Evolutionary conservation across 2,888 invertebrate genomes (phyloP), one percentile per base, ranked within the genome.

Genomic region (Pseudolycoriella hygida): DNA sequence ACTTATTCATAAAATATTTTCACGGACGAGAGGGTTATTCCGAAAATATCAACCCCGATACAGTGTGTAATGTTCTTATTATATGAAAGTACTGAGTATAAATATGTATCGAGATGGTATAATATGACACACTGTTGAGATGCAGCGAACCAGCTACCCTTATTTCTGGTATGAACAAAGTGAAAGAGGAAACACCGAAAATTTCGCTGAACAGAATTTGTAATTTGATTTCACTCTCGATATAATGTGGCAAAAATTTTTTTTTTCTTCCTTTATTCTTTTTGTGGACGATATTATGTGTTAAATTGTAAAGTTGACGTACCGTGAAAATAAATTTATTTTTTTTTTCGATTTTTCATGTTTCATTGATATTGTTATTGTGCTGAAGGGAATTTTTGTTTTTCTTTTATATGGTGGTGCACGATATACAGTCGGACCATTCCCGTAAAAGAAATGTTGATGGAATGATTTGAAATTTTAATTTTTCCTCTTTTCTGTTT

Each of bases 201-300:
- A 19, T 19, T 39, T 39, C 10, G 14, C 19, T 40, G 40, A n/a
- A 40, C 19, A 40, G 40, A 40, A 40, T 40, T 40, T 25, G 18
- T 40, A 40, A 40, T 40, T 40, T 40, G 40, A 40, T 40, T 40
- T 40, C 40, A 40, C 40, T 40, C 40, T 40, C 40, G 19, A 40
- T 40, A 40, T 40, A 40, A 40, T 40, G 40, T 40, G 40, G 40
- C 40, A n/a, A 17, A 40, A 8, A 8, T 17, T 40, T 19, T 19
- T 39, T 39, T 39, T 17, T 10, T 17, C 17, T 39, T 39, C 17
- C 4, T 37, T 37, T 15, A 14, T 37, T 15, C n/a, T 37, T 37
- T 39, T 39, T 17, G n/a, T 14, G 15, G 11, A 10, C 17, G 39
- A 10, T 17, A 39, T 39, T 39, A 39, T 39, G 39, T 39, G 39